Evolutionary conservation across 1,140 invertebrate species (phyloP).

Genomic region (Notospermus geniculatus): DNA sequence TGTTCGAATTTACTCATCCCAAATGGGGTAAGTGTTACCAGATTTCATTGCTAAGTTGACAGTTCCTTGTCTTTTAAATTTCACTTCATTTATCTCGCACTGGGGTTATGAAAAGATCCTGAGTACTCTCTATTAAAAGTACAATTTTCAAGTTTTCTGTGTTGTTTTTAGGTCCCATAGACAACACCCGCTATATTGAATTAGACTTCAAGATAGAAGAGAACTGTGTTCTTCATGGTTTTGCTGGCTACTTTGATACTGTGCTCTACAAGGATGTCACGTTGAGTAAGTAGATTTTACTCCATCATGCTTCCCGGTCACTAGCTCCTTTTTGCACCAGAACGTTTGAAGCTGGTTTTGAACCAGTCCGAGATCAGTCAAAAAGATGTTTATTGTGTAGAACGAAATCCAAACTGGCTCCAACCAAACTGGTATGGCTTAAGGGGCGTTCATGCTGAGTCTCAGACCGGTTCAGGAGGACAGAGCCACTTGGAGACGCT

Average conservation of each 20-base stretch:
- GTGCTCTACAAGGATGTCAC: conserved; percentile 79
- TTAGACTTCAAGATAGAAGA: conserved; percentile 70
- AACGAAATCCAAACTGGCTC: no score
- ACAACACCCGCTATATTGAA: conserved; percentile 71
- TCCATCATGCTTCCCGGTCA: conserved; percentile 9
- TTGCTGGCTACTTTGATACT: conserved; percentile 93
- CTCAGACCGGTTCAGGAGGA: no score
- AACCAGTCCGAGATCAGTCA: no score
- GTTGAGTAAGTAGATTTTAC: conserved; percentile 64
- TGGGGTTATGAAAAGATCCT: no score
- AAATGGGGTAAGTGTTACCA: conserved; percentile 59
- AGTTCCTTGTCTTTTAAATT: background rate
- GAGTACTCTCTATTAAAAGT: no score
- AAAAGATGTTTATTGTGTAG: no score
- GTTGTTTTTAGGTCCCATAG: conserved; percentile 55
- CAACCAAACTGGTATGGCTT: no score
- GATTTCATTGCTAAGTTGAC: no score
- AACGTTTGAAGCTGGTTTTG: background rate
- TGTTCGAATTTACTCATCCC: conserved; percentile 90
- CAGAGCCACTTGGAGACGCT: no score
- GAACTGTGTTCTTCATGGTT: conserved; percentile 84
- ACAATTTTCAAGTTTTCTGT: no score
- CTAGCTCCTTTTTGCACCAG: conserved; percentile 6
- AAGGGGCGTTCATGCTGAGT: no score
- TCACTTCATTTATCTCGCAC: background rate